Conservation (phyloP, 1,140 invertebrate species). For the Drosophila yakuba region DNA sequence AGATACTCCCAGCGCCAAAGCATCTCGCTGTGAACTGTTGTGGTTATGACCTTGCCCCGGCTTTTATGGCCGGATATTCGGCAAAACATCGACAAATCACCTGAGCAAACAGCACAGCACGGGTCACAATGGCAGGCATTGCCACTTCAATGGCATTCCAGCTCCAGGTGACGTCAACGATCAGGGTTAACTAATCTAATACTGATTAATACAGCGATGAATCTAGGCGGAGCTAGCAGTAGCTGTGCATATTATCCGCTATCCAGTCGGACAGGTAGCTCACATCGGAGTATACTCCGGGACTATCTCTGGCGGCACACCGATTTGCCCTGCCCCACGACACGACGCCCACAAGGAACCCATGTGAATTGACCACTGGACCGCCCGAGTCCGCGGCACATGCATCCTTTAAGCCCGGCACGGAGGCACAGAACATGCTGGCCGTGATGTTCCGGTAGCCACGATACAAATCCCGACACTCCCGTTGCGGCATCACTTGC, state of each 20-base stretch:
- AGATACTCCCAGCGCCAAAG: constrained; percentile 56
- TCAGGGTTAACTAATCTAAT: constrained; percentile 30
- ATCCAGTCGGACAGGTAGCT: constrained; percentile 77
- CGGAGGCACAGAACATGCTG: constrained; percentile 85
- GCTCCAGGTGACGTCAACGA: constrained; percentile 29
- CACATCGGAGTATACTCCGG: constrained; percentile 88
- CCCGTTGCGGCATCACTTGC: constrained; percentile 39
- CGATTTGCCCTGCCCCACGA: constrained; percentile 89
- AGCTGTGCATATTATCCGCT: constrained; percentile 37
- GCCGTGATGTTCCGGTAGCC: constrained; percentile 72
- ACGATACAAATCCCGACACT: constrained; percentile 55
- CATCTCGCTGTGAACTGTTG: constrained; percentile 50
- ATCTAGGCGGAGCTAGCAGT: constrained; percentile 39
- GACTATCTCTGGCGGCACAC: constrained; percentile 85
- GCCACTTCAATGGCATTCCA: constrained; percentile 33
- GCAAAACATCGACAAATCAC: constrained; percentile 40
- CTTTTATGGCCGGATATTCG: constrained; percentile 64
- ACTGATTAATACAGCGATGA: not conserved
- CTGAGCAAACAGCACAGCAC: constrained; percentile 52
- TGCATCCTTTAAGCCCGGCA: constrained; percentile 86
- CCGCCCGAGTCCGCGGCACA: constrained; percentile 89
- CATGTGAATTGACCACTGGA: constrained; percentile 86
- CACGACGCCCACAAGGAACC: constrained; percentile 87
- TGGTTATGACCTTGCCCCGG: constrained; percentile 40
- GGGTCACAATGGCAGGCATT: constrained; percentile 30